Base-by-base conservation (phyloP, 2,888 invertebrate genomes). In the Melinaea marsaeus region DNA sequence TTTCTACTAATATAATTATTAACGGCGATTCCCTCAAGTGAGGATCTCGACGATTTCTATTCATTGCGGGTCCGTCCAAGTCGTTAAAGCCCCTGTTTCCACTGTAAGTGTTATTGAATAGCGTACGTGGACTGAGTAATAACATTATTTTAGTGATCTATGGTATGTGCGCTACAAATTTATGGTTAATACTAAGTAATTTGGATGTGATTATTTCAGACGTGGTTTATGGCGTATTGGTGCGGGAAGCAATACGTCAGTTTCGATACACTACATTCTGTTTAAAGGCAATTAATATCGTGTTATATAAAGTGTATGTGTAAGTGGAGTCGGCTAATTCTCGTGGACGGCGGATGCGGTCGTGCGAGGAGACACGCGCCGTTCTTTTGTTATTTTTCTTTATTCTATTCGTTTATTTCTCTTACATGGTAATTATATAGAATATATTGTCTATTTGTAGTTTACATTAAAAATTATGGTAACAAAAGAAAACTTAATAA, bases 41-140 rank as follows among this genome's bases (percentile, higher is more conserved):
- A 9, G 42, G 42, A 42, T 9, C 42, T 11, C 37, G 9, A 42
- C 42, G 42, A 42, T 51, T 59, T 35, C 58, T 58, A 62, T 58
- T 55, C 45, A 55, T 55, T 46, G 35, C 58, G 35, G 42, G 54
- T 47, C 58, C 42, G 37, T 56, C 34, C 7, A 55, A 42, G 63
- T 67, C 69, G 67, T 69, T 67, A 69, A 69, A 60, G 58, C 63
- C 61, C 60, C 58, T 60, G 61, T 64, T 59, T 54, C 56, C 64
- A 57, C 51, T 63, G 57, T 61, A 65, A 63, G 60, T 54, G 61
- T 65, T 67, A 69, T 67, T 69, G 64, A 63, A 65, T 60, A 61
- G 60, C 46, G 63, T 61, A 69, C 69, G 69, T 61, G 65, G 63
- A 61, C 46, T 65, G 64, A 55, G 58, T 67, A 67, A 65, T 65